Conservation (phyloP, 1,140 invertebrate species). For the Himalopsyche phryganea region DNA sequence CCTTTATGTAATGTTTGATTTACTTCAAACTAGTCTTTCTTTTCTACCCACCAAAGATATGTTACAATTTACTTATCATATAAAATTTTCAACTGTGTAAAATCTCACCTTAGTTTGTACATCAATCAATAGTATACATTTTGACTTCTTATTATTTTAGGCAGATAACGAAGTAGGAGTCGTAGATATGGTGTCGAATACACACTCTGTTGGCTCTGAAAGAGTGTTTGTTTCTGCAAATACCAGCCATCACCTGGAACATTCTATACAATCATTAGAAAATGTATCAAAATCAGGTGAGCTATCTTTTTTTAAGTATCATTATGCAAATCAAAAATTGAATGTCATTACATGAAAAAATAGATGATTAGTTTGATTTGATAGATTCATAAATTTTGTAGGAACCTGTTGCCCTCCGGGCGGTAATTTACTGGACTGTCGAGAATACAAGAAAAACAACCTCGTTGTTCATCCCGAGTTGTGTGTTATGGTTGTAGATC, state of each 20-base stretch:
- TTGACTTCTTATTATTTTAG: constrained; percentile 33
- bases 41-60: too few species aligned
- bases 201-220: not conserved
- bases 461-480: constrained; percentile 56
- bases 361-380: not conserved
- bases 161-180: constrained; percentile 45
- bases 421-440: constrained; percentile 32
- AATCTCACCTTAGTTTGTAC: too few species aligned
- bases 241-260: constrained; percentile 10
- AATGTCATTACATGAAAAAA: not conserved
- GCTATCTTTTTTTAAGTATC: not conserved
- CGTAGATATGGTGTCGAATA: constrained; percentile 32
- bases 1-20: too few species aligned
- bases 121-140: too few species aligned
- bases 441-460: constrained; percentile 35
- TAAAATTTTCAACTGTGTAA: too few species aligned
- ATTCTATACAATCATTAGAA: constrained; percentile 8
- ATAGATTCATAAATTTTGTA: not conserved
- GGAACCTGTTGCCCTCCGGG: not conserved
- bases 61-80: too few species aligned
- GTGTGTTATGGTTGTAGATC: constrained; percentile 57
- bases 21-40: too few species aligned
- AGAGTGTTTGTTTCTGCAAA: constrained; percentile 19
- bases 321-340: not conserved
- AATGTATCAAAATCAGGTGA: constrained; percentile 9